Base-by-base conservation (phyloP, 2,888 invertebrate genomes). In the Pherbina coryleti region DNA sequence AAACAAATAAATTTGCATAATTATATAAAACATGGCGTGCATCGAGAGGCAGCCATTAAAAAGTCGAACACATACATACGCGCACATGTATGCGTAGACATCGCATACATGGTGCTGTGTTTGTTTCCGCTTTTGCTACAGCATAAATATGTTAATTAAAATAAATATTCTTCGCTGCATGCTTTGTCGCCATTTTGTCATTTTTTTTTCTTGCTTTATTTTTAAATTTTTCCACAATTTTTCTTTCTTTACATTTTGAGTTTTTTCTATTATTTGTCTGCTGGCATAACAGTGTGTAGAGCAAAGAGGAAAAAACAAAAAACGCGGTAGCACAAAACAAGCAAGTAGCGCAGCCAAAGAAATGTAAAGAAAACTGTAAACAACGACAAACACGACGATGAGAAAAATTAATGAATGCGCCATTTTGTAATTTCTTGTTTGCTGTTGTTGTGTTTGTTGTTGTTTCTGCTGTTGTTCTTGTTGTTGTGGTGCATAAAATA, bases 101-200 rank as follows among this genome's bases (percentile, higher is more conserved):
- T 1, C 11, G 14, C 44, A 44, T 14, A 11, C 44, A 44, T 44
- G 7, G 14, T 2, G 44, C 44, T 44, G 44, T 44, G 11, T 44
- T 44, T 44, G 44, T 44, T 8, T n/a, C 19, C 37, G 34, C 44
- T 37, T 44, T 37, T 19, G 9, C 19, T 55, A 9, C 55, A 19
- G 55, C 55, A 55, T 55, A 60, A 73, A 73, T 73, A 73, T 73
- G 73, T 73, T 73, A 73, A 73, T 73, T 73, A 73, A 73, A 73
- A 73, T 22, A 37, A 25, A 28, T 62, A 60, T 73, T 60, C 25
- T 51, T 14, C 44, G 73, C 73, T 34, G 44, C 44, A 73, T 62
- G 73, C 73, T 73, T 73, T 73, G 73, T 60, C 73, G 73, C 73
- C 73, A 73, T 60, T 60, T 73, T 22, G 44, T 19, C 3, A 19